phyloP scores from a whole-genome alignment of 2,888 invertebrate species.

The Leptopilina myrica region DNA sequence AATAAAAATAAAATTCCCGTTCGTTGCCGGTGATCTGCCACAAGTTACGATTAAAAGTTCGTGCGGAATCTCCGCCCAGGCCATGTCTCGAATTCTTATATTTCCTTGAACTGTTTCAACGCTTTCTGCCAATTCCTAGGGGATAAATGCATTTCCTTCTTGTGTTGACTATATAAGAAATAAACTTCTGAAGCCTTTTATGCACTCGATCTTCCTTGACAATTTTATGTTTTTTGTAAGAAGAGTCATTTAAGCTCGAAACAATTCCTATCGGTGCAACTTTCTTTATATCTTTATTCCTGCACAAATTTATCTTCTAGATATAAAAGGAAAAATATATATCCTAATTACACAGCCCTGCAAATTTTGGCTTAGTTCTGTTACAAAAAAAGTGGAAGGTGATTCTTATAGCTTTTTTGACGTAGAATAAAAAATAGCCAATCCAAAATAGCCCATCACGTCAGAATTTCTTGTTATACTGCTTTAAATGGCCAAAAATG shows the following conservation, averaged over 20 bases:
- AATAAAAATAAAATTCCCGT: slow-evolving; percentile 71
- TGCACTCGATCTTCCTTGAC: slow-evolving; percentile 23
- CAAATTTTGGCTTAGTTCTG: no score
- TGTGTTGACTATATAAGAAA: not conserved
- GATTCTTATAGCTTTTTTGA: no score
- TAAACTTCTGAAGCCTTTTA: slow-evolving; percentile 30
- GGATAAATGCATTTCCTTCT: slow-evolving; percentile 32
- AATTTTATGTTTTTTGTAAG: slow-evolving; percentile 37
- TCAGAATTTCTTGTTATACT: no score
- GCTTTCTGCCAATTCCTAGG: slow-evolving; percentile 18
- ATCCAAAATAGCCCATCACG: no score
- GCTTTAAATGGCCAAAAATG: no score
- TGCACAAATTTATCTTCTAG: not conserved
- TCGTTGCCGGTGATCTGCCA: slow-evolving; percentile 58
- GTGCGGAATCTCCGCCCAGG: slow-evolving; percentile 67
- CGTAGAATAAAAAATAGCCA: no score
- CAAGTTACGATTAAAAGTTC: slow-evolving; percentile 71
- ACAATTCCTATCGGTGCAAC: slow-evolving; percentile 5
- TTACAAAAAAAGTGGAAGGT: no score
- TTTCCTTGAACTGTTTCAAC: slow-evolving; percentile 2
- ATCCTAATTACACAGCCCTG: no score
- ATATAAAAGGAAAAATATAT: not conserved
- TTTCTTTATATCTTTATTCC: not conserved
- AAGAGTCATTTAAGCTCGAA: slow-evolving; percentile 22
- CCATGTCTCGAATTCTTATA: slow-evolving; percentile 66